A percentile compares a stretch with the other conserved stretches of the same genome.
Conservation (phyloP, 2,113 vertebrate species). For the Chaetodon auriga region DNA sequence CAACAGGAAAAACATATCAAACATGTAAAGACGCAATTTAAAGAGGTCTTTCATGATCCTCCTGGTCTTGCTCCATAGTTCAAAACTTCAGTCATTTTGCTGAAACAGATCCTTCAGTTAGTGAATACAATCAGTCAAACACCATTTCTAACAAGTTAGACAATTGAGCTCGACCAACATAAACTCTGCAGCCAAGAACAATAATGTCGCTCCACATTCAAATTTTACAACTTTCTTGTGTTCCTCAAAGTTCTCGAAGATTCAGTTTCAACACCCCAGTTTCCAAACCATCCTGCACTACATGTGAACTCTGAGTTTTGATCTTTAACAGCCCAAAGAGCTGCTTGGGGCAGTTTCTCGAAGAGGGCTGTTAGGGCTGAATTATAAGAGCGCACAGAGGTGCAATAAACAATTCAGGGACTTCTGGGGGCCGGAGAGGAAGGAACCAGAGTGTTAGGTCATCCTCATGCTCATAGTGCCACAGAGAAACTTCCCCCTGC, state of each 20-base stretch:
- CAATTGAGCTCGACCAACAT: background rate
- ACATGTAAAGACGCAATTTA: background rate
- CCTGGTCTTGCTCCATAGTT: background rate
- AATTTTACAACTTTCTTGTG: background rate
- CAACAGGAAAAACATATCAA: background rate
- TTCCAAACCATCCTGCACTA: slow-evolving; percentile 3
- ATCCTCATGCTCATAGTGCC: slow-evolving; percentile 70
- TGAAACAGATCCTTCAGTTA: no score
- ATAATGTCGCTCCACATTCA: background rate
- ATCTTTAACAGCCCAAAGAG: background rate
- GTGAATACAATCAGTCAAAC: background rate
- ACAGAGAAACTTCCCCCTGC: slow-evolving; percentile 68
- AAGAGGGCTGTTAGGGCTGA: slow-evolving; percentile 21
- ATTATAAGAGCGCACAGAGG: slow-evolving; percentile 49
- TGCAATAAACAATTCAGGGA: slow-evolving; percentile 67
- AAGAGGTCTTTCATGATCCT: background rate
- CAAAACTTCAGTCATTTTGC: no score
- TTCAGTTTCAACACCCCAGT: background rate
- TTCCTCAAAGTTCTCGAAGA: background rate
- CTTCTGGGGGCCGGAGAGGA: slow-evolving; percentile 64
- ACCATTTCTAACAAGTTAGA: background rate
- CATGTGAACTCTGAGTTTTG: slow-evolving; percentile 20
- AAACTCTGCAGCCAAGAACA: background rate
- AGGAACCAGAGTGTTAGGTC: slow-evolving; percentile 76
- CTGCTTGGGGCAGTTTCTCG: slow-evolving; percentile 1